Percentiles rank a stretch among this genome's conserved stretches.
phyloP scores from a whole-genome alignment of 2,113 vertebrate species.

The Hystrix brachyura region DNA sequence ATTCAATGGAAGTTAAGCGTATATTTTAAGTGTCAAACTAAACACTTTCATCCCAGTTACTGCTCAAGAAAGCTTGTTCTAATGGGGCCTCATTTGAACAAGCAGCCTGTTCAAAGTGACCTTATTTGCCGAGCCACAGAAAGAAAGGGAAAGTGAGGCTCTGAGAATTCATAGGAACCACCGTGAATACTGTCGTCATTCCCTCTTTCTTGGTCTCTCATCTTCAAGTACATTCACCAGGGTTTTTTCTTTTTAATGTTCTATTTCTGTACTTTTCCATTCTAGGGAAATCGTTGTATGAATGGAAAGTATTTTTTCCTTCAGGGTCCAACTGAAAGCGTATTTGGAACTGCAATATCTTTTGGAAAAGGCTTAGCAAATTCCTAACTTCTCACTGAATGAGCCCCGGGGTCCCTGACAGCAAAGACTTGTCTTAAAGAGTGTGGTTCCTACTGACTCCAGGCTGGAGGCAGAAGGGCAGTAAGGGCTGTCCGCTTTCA shows the following conservation, averaged over 20 bases:
- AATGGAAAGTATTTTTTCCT: neutral
- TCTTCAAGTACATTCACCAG: neutral
- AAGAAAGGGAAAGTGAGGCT: neutral
- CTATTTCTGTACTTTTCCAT: neutral
- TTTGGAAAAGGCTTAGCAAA: neutral
- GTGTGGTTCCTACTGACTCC: neutral
- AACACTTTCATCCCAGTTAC: constrained; percentile 21
- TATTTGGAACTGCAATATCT: constrained; percentile 17
- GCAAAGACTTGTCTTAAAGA: neutral
- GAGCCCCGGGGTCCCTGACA: neutral
- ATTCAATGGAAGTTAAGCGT: constrained; percentile 5
- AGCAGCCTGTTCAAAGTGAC: constrained; percentile 1
- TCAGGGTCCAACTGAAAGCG: constrained; percentile 10
- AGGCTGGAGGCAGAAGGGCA: neutral
- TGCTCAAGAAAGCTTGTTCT: neutral
- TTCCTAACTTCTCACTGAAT: neutral
- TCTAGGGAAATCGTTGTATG: neutral
- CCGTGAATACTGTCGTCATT: neutral
- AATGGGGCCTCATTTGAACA: neutral
- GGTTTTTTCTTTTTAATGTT: neutral
- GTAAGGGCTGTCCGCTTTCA: rapidly evolving
- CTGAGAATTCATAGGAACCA: neutral
- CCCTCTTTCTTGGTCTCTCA: neutral
- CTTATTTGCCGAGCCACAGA: constrained; percentile 22
- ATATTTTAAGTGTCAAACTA: constrained; percentile 43